Evolutionary conservation across 2,113 vertebrate species (phyloP).

Genomic region (Conger conger): DNA sequence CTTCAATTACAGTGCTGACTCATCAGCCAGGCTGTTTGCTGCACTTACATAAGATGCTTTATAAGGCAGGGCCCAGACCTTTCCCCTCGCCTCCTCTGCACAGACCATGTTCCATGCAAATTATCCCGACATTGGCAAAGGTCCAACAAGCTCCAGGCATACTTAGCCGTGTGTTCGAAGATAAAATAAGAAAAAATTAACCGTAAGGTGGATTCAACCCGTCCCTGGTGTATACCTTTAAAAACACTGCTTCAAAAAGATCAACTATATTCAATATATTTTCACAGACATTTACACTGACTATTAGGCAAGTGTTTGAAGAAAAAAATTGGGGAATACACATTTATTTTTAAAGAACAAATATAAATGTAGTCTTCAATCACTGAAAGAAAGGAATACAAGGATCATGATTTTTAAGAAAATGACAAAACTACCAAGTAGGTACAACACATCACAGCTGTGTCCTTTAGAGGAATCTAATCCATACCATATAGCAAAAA

Average conservation of each 20-base stretch:
- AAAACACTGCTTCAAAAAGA: neutral
- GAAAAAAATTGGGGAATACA: no score
- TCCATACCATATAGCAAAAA: conserved; percentile 1
- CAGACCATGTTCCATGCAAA: conserved; percentile 30
- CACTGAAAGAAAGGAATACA: no score
- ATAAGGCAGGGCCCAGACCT: conserved; percentile 13
- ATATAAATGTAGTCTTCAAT: no score
- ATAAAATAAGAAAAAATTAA: neutral
- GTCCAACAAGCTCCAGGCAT: neutral
- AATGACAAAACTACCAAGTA: conserved; percentile 8
- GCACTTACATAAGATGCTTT: conserved; percentile 41
- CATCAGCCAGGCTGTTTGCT: conserved; percentile 28
- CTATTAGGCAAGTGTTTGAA: no score
- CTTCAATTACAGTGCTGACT: conserved; percentile 43
- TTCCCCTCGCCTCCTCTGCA: conserved; percentile 33
- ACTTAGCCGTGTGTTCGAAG: neutral
- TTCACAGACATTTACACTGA: conserved; percentile 16
- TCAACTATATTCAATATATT: neutral
- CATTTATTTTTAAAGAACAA: no score
- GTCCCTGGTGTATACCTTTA: neutral
- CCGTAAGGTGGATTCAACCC: neutral
- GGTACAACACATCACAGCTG: neutral
- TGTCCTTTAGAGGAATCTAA: neutral
- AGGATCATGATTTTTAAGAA: no score
- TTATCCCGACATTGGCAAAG: conserved; percentile 8